These are phyloP conservation scores for Acanthacorydalis orientalis DNA, from an alignment of 2,888 invertebrate genomes.

Conservation along the genomic window DNA sequence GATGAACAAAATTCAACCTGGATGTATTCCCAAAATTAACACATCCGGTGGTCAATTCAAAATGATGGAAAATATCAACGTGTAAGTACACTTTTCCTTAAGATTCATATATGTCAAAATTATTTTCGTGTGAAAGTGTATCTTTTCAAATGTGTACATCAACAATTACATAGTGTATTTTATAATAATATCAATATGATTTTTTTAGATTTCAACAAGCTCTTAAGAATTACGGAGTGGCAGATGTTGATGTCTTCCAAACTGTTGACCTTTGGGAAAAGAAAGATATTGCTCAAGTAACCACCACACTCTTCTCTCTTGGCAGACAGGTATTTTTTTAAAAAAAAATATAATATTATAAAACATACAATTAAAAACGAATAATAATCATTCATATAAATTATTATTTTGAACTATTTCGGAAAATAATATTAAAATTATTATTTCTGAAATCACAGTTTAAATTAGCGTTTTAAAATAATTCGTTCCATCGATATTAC, in stretches of 20 bases:
- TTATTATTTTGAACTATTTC: too few relatives aligned
- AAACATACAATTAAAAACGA: too few relatives aligned
- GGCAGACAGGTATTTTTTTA: constrained; percentile 52
- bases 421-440: too few relatives aligned
- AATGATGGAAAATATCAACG: constrained; percentile 98
- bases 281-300: constrained; percentile 75
- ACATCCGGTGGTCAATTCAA: constrained; percentile 93
- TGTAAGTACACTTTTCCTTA: constrained; percentile 43
- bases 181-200: not conserved
- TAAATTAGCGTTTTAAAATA: too few relatives aligned
- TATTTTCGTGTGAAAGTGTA: not conserved
- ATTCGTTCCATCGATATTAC: too few relatives aligned
- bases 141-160: not conserved
- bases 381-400: not conserved
- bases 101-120: not conserved
- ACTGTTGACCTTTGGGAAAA: constrained; percentile 94
- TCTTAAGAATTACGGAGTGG: constrained; percentile 72
- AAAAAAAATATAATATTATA: constrained; percentile 10
- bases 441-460: too few relatives aligned
- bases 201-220: constrained; percentile 66
- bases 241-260: constrained; percentile 86
- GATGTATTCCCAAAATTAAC: constrained; percentile 80
- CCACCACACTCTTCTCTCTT: constrained; percentile 70
- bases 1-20: constrained; percentile 86
- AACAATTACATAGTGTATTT: not conserved